Base-by-base conservation (phyloP, 2,888 invertebrate species). In the Zygaena filipendulae region DNA sequence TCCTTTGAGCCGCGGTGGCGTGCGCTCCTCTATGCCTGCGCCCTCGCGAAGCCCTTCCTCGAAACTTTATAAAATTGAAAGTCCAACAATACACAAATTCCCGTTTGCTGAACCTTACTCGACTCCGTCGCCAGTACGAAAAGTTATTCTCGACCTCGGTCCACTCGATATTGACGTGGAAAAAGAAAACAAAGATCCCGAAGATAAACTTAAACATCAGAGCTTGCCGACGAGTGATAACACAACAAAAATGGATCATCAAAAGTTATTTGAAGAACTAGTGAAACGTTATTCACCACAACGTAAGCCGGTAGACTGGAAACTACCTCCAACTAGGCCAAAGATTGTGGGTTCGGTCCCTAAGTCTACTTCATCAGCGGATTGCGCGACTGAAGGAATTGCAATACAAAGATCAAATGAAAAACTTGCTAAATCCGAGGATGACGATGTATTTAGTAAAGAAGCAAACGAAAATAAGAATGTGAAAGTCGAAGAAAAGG, bases 31-130 rank as follows among this genome's bases (percentile, higher is more conserved):
- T 2, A 52, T 79, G 45, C 79, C 77, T 8, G 59, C 51, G 10
- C 60, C 61, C n/a, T 59, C 50, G 10, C 60, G 61, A 35, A 61
- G 56, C 35, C 45, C 52, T 8, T 51, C 62, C 6, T 55, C 63
- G 11, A 42, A 58, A 19, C 69, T 53, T 38, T 79, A 77, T 48
- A 79, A 75, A 52, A 68, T 74, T 37, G 74, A 71, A 46, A 75
- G 72, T 43, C 72, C 74, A 11, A 80, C 72, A 45, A 49, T 79
- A 36, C 71, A 66, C 47, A 81, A 81, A 52, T 81, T 81, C 36
- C 79, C 80, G 11, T 81, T 81, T 41, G 77, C 79, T 23, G 80
- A 81, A 38, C 80, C 79, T 14, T 80, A 71, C 35, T 47, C 62
- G 8, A 72, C 79, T n/a, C 80, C 80, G 16, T 64, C 74, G 9